Base-by-base conservation (phyloP, 1,140 invertebrate genomes). In the Monochamus saltuarius region DNA sequence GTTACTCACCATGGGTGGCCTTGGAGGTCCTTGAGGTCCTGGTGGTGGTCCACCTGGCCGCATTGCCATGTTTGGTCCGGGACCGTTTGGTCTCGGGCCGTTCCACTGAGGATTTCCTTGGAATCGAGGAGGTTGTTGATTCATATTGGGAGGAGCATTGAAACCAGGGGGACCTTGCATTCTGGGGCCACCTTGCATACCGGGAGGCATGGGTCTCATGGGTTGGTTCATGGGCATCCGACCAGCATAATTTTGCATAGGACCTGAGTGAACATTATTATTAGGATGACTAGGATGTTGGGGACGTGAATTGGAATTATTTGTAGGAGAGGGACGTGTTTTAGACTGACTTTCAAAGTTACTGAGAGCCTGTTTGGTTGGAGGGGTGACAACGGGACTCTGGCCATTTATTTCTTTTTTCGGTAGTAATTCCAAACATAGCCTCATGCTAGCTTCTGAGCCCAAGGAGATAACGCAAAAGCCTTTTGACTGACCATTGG, bases 401-500 rank as follows among this genome's bases (percentile, higher is more conserved):
- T 98, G 95, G 22, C 96, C 96, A 77, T 99, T 94, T 10, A 99
- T 81, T 71, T 97, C 94, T 74, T 94, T 95, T 75, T 96, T 95
- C 0, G 92, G 88, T 39, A 99, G 80, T 64, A 93, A 87, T 54
- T 99, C 97, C 84, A 99, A 87, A 40, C 95, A 90, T 57, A 89
- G 82, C 59, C 94, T 84, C 69, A 95, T 87, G 61, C 96, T 98
- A 60, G 86, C 84, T 70, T 99, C 97, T 0, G 95, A 98, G 10
- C 90, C 92, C 46, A 98, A 80, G 1, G 92, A 92, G 65, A 97
- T 87, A 13, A 95, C 88, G 76, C 94, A 97, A 78, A 97, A 97
- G 40, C 98, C 98, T 84, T 99, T 99, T 0, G 95, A 98, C 78
- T 99, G 97, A 22, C 98, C 98, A 84, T 99, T 99, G 9, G 94